Base-by-base conservation (phyloP, 1,140 invertebrate genomes). In the Eupristina koningsbergeri region DNA sequence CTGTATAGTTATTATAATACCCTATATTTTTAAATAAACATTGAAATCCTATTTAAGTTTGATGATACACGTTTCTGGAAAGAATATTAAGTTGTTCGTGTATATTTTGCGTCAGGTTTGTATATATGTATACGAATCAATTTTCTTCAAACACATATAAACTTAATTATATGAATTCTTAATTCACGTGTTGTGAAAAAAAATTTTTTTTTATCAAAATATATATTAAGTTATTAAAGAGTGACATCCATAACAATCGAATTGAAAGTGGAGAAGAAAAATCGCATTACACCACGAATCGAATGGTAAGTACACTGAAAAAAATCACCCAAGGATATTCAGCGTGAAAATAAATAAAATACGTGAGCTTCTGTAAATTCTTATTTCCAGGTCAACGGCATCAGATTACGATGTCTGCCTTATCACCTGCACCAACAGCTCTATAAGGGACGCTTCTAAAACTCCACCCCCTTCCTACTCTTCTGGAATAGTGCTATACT, bases 361-460 rank as follows among this genome's bases (percentile, higher is more conserved):
- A 84, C 83, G 76, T 80, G 83, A 84, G 76, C 53, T 75, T 84
- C 83, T 63, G 67, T 31, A 58, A 83, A 74, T 69, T 74, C 77
- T 36, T n/a, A 47, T 84, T 84, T 84, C 77, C 77, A 75, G 83
- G 77, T 84, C 77, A 84, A 80, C 81, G 74, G 58, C 81, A 61
- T 80, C 78, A 86, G 86, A 85, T 85, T 86, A 86, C 64, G 76
- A 39, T 64, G 58, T 67, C 74, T 34, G 81, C 67, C 85, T 84
- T 87, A 86, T 87, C 85, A 86, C 75, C 73, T 74, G 69, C 78
- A 41, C 75, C 63, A 83, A 84, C 78, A 78, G 85, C 80, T 87
- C 81, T 85, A 85, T 87, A 85, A 86, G 67, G 83, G 83, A 83
- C 41, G 73, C 45, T 50, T 64, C 58, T 22, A 22, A 19, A 50